Base-by-base conservation (phyloP, 2,888 invertebrate genomes). In the Cancer borealis region DNA sequence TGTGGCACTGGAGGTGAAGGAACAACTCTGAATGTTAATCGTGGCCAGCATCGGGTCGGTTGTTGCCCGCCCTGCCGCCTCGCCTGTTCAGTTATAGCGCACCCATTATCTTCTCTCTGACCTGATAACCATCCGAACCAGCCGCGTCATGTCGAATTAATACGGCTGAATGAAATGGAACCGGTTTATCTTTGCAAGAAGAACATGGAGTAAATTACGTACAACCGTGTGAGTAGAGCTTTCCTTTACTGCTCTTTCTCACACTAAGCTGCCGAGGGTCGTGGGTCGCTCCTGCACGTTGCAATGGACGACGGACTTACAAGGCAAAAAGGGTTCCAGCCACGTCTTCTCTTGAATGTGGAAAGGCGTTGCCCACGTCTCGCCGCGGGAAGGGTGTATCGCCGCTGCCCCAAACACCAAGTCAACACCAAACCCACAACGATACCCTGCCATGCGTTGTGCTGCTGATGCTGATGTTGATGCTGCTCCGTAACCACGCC, bases 1-100 rank as follows among this genome's bases (percentile, higher is more conserved):
- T 84, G 84, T 84, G 84, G 84, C 84, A 84, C 84, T 84, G 84
- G 84, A 84, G 84, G 84, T 84, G 84, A 84, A 84, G 84, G 84
- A 84, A 84, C 84, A 84, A 84, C 84, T 14, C 84, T 84, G 84
- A 84, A 84, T 84, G 84, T 84, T 84, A 84, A 84, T 30, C 84
- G 84, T 39, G 84, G 39, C 39, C 73, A 73, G 84, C 84, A 17
- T 84, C 84, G 39, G 84, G 84, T n/a, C 84, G 84, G 39, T 39
- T 30, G 84, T 84, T 84, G 84, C 84, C 84, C 84, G 84, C 84
- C 39, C 84, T 12, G 60, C 60, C 17, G 73, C 73, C 73, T 26
- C 73, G 73, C 73, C 73, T 26, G 26, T 14, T 39, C 84, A 84
- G 84, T 84, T 84, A 30, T 84, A 39, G 84, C 84, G 39, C 84